Percentiles rank a stretch among this genome's conserved stretches.
These are phyloP conservation scores for Eilema griseolum DNA, from an alignment of 2,888 invertebrate species.

Conservation along the genomic window DNA sequence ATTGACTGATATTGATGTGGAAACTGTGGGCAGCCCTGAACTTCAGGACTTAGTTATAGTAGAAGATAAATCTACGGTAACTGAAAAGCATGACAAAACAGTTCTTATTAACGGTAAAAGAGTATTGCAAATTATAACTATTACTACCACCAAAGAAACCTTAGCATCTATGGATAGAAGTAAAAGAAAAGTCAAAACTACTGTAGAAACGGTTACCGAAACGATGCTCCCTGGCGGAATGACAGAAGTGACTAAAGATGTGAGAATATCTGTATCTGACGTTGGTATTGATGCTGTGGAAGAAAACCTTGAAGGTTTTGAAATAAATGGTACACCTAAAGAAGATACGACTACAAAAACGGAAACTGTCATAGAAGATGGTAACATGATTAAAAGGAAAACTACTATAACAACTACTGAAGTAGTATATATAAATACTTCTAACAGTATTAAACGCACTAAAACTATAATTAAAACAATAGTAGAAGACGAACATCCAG, in stretches of 20 bases:
- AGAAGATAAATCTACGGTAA: conserved; percentile 69
- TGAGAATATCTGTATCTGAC: conserved; percentile 76
- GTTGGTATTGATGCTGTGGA: conserved; percentile 55
- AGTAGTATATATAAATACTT: conserved; percentile 63
- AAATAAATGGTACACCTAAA: conserved; percentile 60
- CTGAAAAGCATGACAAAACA: conserved; percentile 69
- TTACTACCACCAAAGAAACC: conserved; percentile 74
- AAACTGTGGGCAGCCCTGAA: conserved; percentile 63
- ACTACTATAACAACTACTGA: conserved; percentile 66
- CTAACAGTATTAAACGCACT: conserved; percentile 61
- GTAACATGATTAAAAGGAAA: conserved; percentile 67
- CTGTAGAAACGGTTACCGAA: conserved; percentile 76
- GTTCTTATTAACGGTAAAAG: conserved; percentile 69
- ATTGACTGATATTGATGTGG: conserved; percentile 69
- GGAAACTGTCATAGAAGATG: conserved; percentile 66
- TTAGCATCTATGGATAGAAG: conserved; percentile 66
- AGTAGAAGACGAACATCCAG: conserved; percentile 77
- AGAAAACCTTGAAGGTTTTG: conserved; percentile 60
- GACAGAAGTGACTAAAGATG: conserved; percentile 78
- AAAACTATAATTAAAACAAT: conserved; percentile 71
- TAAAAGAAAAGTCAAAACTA: conserved; percentile 77
- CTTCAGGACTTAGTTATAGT: conserved; percentile 66
- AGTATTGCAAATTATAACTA: conserved; percentile 73
- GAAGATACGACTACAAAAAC: conserved; percentile 61
- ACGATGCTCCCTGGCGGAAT: conserved; percentile 72